phyloP scores from a whole-genome alignment of 2,113 vertebrate genomes.

The Nipponia nippon region DNA sequence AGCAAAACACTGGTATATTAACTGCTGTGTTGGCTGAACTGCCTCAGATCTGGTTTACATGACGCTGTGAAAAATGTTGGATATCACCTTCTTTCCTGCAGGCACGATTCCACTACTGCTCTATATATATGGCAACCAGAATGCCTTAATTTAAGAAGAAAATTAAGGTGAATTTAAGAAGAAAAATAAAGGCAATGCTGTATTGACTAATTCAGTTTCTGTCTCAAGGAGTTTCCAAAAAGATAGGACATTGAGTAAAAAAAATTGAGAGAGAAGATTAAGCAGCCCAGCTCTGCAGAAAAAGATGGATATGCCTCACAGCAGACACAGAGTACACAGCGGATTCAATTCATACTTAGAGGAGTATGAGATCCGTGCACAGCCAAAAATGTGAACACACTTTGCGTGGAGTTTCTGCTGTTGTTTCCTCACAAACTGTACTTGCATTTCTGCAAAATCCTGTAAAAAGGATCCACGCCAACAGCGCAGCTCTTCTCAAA shows the following conservation, averaged over 20 bases:
- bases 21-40: slow-evolving; percentile 10
- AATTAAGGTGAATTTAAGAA: not conserved
- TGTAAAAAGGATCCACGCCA: not conserved
- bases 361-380: not conserved
- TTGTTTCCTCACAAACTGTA: not conserved
- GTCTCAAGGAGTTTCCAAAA: not conserved
- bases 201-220: not conserved
- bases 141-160: not conserved
- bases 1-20: slow-evolving; percentile 7
- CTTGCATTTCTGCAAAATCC: not conserved
- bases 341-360: not conserved
- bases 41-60: not conserved
- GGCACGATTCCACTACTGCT: not conserved
- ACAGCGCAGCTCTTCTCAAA: not conserved
- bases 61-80: not conserved
- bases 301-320: fast-evolving
- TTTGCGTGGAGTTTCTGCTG: not conserved
- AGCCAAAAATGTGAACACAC: not conserved
- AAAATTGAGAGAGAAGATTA: not conserved
- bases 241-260: not conserved
- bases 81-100: not conserved
- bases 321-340: not conserved
- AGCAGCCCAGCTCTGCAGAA: not conserved
- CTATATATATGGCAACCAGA: not conserved
- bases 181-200: not conserved